phyloP scores from a whole-genome alignment of 2,797 vertebrate species.

The Lagocephalus sceleratus region DNA sequence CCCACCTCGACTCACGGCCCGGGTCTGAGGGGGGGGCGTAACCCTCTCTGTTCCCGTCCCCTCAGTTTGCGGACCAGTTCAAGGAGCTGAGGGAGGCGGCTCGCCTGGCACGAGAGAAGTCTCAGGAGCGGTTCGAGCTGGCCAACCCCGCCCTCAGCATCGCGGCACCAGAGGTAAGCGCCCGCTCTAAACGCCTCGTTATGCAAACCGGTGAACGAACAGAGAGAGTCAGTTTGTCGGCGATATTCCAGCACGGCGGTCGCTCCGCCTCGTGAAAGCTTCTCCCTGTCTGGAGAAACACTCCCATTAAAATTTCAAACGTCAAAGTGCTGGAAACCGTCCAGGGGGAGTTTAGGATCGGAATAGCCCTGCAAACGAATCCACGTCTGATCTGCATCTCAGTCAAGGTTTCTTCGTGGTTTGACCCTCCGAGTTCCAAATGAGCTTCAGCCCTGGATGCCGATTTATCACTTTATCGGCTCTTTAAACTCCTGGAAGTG shows the following conservation, averaged over 20 bases:
- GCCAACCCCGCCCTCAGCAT: conserved; percentile 86
- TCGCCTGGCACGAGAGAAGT: conserved; percentile 90
- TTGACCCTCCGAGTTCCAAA: too few species aligned
- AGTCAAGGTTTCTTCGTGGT: too few species aligned
- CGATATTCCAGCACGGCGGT: not conserved
- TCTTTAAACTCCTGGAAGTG: too few species aligned
- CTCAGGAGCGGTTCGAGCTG: conserved; percentile 92
- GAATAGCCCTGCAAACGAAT: not conserved
- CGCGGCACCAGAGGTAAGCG: conserved; percentile 85
- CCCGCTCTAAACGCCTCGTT: not conserved
- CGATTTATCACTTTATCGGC: too few species aligned
- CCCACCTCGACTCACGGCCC: too few species aligned
- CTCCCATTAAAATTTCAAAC: not conserved
- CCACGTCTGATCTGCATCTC: too few species aligned
- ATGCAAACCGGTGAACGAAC: too few species aligned
- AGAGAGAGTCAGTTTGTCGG: not conserved
- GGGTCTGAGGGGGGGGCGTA: not conserved
- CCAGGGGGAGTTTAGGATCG: not conserved
- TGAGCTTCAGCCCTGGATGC: too few species aligned
- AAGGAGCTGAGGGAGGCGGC: conserved; percentile 94
- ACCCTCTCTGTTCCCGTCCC: conserved; percentile 11
- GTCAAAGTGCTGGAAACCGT: not conserved
- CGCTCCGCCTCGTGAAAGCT: conserved; percentile 2
- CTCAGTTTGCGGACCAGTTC: conserved; percentile 95
- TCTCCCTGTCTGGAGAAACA: conserved; percentile 9